Evolutionary conservation across 2,888 invertebrate species (phyloP).

Genomic region (Eupithecia tripunctaria): DNA sequence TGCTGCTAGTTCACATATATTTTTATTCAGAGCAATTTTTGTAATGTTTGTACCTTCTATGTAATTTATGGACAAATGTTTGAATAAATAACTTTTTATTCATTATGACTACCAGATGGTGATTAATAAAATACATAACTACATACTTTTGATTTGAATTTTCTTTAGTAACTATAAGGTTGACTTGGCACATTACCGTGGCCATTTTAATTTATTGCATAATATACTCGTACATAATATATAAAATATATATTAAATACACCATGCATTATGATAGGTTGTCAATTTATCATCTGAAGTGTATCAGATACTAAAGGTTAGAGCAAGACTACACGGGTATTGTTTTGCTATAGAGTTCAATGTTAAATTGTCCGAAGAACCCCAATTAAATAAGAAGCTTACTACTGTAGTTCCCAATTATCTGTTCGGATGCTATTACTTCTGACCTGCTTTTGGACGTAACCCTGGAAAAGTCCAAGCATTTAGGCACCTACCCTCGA

Average conservation of each 20-base stretch:
- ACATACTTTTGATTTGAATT: too few species aligned
- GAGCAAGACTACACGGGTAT: background rate
- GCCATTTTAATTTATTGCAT: background rate
- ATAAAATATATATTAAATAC: background rate
- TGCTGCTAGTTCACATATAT: too few species aligned
- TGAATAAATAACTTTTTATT: too few species aligned
- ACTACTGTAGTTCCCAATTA: background rate
- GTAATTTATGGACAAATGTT: too few species aligned
- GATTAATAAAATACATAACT: too few species aligned
- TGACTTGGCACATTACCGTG: too few species aligned
- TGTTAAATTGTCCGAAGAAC: background rate
- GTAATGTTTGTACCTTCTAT: too few species aligned
- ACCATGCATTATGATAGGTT: background rate
- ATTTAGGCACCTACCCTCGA: constrained; percentile 2
- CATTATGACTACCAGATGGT: too few species aligned
- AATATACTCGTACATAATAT: too few species aligned
- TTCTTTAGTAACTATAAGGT: too few species aligned
- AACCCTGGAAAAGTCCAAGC: background rate
- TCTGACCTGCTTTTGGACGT: background rate
- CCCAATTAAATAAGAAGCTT: background rate
- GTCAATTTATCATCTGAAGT: background rate
- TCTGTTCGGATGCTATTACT: background rate
- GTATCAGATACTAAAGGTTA: background rate
- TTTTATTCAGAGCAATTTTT: too few species aligned
- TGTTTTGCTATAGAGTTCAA: background rate